Conservation (phyloP, 2,797 vertebrate genomes). For the Selene dorsalis region DNA sequence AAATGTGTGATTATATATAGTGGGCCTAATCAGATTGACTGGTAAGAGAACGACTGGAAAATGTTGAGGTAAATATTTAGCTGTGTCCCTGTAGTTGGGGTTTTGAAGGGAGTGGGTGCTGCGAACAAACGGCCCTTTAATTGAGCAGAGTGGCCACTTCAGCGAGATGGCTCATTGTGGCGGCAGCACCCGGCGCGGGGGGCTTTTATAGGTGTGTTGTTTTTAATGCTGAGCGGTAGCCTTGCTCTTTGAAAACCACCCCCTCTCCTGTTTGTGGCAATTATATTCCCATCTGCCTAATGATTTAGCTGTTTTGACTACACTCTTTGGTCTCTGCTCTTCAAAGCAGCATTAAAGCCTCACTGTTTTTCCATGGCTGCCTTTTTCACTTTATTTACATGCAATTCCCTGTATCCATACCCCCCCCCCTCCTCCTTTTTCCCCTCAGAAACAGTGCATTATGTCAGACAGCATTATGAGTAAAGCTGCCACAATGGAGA, state of each 20-base stretch:
- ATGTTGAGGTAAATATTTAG: slow-evolving; percentile 18
- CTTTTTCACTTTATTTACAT: slow-evolving; percentile 29
- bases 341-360: slow-evolving; percentile 30
- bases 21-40: neutral
- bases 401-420: slow-evolving; percentile 5
- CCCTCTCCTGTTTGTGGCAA: slow-evolving; percentile 46
- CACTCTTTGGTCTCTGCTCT: slow-evolving; percentile 46
- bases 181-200: slow-evolving; percentile 1
- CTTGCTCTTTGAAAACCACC: slow-evolving; percentile 72
- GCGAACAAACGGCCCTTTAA: slow-evolving; percentile 22
- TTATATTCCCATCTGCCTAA: slow-evolving; percentile 60
- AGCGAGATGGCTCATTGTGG: slow-evolving; percentile 53
- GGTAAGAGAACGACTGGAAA: neutral
- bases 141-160: slow-evolving; percentile 65
- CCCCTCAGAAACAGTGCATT: slow-evolving; percentile 73
- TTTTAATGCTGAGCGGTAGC: slow-evolving; percentile 54
- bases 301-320: slow-evolving; percentile 57
- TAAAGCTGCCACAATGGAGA: slow-evolving; percentile 98
- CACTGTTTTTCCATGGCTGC: slow-evolving; percentile 20
- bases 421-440: neutral
- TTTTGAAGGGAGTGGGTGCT: slow-evolving; percentile 14
- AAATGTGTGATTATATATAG: neutral
- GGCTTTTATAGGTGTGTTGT: slow-evolving; percentile 54
- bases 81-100: neutral
- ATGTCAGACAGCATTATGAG: slow-evolving; percentile 96